phyloP scores from a whole-genome alignment of 2,113 vertebrate species.

The Archilochus colubris region DNA sequence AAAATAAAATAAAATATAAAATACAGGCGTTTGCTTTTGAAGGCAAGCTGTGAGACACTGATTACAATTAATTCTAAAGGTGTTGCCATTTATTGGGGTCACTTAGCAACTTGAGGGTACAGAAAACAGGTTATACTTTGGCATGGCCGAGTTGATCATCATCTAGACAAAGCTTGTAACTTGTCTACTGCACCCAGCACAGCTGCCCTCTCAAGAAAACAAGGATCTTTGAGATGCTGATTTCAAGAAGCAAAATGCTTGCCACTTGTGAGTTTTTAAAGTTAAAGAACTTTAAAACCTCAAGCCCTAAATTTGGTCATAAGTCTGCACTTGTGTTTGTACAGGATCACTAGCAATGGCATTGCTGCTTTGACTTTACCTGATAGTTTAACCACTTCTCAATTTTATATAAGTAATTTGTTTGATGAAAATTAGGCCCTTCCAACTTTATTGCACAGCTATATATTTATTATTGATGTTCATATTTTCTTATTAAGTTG shows the following conservation, averaged over 20 bases:
- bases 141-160: not conserved
- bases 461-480: not conserved
- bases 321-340: not conserved
- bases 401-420: not conserved
- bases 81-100: not conserved
- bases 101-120: not conserved
- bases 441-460: not conserved
- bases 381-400: not conserved
- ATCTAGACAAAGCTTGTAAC: not conserved
- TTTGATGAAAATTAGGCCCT: not conserved
- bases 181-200: not conserved
- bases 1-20: not conserved
- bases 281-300: not conserved
- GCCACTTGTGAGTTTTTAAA: not conserved
- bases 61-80: not conserved
- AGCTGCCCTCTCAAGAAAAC: not conserved
- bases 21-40: not conserved
- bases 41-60: not conserved
- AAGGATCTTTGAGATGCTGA: not conserved
- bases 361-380: not conserved
- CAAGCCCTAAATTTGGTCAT: not conserved
- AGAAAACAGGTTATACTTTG: not conserved
- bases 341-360: not conserved
- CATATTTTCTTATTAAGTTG: not conserved
- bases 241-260: not conserved